Conservation (phyloP, 1,140 invertebrate genomes). For the Pantala flavescens region DNA sequence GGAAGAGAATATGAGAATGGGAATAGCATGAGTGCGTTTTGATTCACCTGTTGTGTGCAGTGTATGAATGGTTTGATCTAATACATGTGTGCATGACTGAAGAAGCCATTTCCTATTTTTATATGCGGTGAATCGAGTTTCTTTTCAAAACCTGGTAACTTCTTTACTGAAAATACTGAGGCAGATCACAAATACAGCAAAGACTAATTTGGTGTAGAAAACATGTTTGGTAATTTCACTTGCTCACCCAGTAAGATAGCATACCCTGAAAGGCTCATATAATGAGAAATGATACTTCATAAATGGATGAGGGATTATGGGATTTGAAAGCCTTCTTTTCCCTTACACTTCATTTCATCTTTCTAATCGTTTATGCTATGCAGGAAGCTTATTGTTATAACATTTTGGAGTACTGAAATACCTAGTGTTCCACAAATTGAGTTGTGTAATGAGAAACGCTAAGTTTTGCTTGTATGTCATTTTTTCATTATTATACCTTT, state of each 20-base stretch:
- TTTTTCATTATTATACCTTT: not conserved
- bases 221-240: not conserved
- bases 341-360: not conserved
- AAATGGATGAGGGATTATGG: not conserved
- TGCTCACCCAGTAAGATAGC: not conserved
- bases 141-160: not conserved
- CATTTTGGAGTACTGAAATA: not conserved
- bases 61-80: not conserved
- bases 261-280: not conserved
- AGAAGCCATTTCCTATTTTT: constrained; percentile 14
- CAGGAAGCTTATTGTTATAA: not conserved
- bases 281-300: not conserved
- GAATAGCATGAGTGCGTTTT: not conserved
- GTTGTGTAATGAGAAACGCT: not conserved
- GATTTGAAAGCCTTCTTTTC: not conserved
- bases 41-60: constrained; percentile 12
- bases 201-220: not conserved
- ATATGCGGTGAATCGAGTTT: constrained; percentile 7
- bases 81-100: constrained; percentile 12
- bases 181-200: not conserved
- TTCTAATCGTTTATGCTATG: not conserved
- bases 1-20: constrained; percentile 1
- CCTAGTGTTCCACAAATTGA: not conserved
- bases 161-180: not conserved
- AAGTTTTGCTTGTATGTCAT: not conserved